These are phyloP conservation scores for Drosophila biarmipes DNA, from an alignment of 1,140 invertebrate genomes.

Conservation along the genomic window DNA sequence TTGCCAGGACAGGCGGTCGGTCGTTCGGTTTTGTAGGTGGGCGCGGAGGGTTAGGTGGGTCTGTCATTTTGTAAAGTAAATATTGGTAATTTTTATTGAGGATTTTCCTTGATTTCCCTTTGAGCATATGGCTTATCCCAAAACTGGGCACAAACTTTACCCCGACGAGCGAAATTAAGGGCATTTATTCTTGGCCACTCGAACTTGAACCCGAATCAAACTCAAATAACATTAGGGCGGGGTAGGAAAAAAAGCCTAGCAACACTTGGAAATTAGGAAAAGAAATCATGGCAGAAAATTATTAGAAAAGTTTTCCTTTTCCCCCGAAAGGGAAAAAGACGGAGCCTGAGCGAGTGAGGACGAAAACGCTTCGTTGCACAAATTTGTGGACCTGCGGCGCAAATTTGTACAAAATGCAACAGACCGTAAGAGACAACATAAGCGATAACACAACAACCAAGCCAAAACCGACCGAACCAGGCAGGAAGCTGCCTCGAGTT, in stretches of 20 bases:
- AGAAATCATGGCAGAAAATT: slow-evolving; percentile 42
- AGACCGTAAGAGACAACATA: slow-evolving; percentile 84
- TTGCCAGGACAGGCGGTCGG: slow-evolving; percentile 26
- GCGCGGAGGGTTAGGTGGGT: slow-evolving; percentile 15
- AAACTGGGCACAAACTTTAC: slow-evolving; percentile 49
- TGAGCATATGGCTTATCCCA: slow-evolving; percentile 64
- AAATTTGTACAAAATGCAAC: slow-evolving; percentile 75
- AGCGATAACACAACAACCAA: slow-evolving; percentile 78
- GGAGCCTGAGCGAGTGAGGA: not conserved
- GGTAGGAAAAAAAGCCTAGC: slow-evolving; percentile 52
- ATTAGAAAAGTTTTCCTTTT: slow-evolving; percentile 51
- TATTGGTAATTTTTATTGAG: slow-evolving; percentile 84
- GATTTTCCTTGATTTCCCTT: slow-evolving; percentile 74
- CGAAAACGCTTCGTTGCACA: slow-evolving; percentile 50
- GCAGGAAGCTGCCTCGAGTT: slow-evolving; percentile 52
- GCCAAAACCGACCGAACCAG: slow-evolving; percentile 29
- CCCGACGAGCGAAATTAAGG: slow-evolving; percentile 59
- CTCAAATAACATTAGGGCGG: slow-evolving; percentile 40
- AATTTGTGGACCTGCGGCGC: slow-evolving; percentile 60
- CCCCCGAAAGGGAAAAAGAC: not conserved
- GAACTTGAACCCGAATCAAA: slow-evolving; percentile 53
- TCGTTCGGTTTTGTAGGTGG: not conserved
- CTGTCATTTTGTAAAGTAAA: slow-evolving; percentile 84
- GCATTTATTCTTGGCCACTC: slow-evolving; percentile 67
- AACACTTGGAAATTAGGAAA: slow-evolving; percentile 42